phyloP scores from a whole-genome alignment of 1,140 invertebrate species.

The Tetragonula clypearis region DNA sequence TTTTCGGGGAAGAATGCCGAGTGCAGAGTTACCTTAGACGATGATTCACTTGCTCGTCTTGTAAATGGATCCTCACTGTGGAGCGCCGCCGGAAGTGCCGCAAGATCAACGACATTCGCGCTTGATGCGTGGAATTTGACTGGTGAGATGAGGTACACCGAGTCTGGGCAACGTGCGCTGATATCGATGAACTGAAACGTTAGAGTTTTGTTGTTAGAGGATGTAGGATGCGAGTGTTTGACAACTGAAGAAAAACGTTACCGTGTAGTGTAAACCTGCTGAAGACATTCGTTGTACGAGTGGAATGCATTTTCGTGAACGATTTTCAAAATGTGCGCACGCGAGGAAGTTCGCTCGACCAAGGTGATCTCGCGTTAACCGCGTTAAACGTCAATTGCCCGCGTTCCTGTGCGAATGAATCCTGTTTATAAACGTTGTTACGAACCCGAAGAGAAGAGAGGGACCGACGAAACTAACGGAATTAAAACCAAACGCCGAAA shows the following conservation, averaged over 20 bases:
- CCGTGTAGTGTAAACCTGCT: background rate
- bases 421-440: background rate
- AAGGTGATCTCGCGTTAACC: background rate
- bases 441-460: background rate
- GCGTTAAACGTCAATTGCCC: no score
- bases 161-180: no score
- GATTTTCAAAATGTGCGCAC: background rate
- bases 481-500: background rate
- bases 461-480: background rate
- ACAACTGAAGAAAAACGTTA: background rate
- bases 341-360: background rate
- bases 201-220: background rate
- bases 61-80: no score
- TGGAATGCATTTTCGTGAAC: background rate
- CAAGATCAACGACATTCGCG: no score
- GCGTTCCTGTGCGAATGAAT: background rate
- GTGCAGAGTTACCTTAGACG: no score
- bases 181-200: no score
- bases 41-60: no score
- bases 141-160: no score
- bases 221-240: background rate
- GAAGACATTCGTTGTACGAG: background rate
- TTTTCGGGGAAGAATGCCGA: no score
- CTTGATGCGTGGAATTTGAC: no score
- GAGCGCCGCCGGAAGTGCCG: no score